Evolutionary conservation across 2,888 invertebrate genomes (phyloP), one percentile per base, ranked within the genome.

Genomic region (Invenusta paracnida): DNA sequence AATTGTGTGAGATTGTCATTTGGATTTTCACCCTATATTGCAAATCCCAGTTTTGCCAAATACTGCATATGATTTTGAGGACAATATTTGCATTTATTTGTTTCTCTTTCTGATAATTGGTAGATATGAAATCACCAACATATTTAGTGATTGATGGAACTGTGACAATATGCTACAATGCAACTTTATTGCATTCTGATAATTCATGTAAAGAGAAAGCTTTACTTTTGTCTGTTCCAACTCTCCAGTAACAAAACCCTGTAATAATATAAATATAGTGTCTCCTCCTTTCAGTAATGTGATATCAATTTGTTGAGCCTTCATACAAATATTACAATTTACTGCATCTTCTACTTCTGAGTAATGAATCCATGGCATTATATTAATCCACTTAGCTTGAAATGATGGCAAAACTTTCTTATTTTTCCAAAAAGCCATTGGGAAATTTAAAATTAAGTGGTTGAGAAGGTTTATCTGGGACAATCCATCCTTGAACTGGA

Each of bases 211-310:
- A 86, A 27, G 30, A n/a, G 67, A 88, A 87, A 5, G 17, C 73
- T 25, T 73, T 73, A n/a, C 17, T n/a, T 29, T 30, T 83, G 11
- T 29, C 67, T 0, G 81, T 67, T 0, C 87, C 88, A 25, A 87
- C 85, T 87, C 87, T 88, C 88, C 88, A 88, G 82, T 88, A 87
- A 11, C 2, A 81, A 73, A 83, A 88, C 5, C 87, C 87, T 30
- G 30, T 81, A 5, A 83, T 85, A 17, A 87, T 87, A 66, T 87
- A n/a, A n/a, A 88, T 5, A 83, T 27, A 27, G 67, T 67, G n/a
- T 86, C 87, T 83, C 67, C 13, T 17, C 48, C 17, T 48, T 48
- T 48, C 48, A 48, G 5, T 48, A 48, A 48, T 48, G 48, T 17
- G 48, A 48, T 48, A 48, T 48, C 17, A 48, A 48, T 48, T 48